Evolutionary conservation across 2,113 vertebrate genomes (phyloP), one percentile per base, ranked within the genome.

Genomic region (Notiomystis cincta): DNA sequence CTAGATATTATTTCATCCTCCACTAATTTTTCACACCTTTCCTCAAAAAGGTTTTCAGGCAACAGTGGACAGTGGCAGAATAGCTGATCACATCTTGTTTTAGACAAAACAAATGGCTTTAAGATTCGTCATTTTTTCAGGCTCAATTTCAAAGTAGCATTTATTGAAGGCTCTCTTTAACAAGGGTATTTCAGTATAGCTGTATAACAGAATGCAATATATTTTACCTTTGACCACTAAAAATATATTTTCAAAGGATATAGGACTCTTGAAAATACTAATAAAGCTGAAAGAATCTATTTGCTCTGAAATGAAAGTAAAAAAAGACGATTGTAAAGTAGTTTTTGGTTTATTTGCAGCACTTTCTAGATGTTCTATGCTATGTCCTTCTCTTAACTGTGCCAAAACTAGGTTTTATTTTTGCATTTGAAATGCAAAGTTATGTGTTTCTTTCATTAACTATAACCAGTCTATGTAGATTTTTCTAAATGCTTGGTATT

Each of bases 121-220:
- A 94, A 60, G 22, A 82, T 56, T 47, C 56, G 21, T 30, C 37
- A 37, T 45, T 87, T 14, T 14, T 73, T 89, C 15, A 45, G 51
- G 19, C 17, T 91, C 14, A 22, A 64, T 96, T 96, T 96, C 90
- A 93, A 96, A 95, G 35, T 35, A 82, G 7, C 28, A 79, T 89
- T 95, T 91, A 77, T 38, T 56, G 77, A 96, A 86, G 30, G 9
- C 9, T 80, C 48, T 95, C n/a, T 72, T 71, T 89, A 91, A 93
- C 33, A 96, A 79, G 72, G 47, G 16, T 64, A 44, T 94, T 95
- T 75, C 61, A 73, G 56, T 79, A 67, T 1, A 86, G 24, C 25
- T 44, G 20, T 50, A 79, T 11, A 82, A 18, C 12, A 92, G 27
- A 92, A 76, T 53, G 53, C 35, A 45, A 72, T 87, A 69, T 71